phyloP scores from a whole-genome alignment of 2,797 vertebrate species.

The Myioborus miniatus region DNA sequence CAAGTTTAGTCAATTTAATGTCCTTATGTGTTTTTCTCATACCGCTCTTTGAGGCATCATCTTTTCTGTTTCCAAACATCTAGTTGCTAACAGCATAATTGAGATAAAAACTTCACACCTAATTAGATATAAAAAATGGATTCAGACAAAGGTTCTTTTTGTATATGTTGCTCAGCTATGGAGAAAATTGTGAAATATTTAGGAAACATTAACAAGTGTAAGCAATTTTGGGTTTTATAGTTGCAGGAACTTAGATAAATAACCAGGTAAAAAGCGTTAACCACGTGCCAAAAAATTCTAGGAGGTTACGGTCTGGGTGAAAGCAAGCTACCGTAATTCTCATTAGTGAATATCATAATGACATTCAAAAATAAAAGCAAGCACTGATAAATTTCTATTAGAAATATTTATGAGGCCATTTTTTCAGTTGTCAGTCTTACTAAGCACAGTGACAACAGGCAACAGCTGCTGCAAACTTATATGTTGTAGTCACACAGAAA shows the following conservation, averaged over 20 bases:
- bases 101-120: not conserved
- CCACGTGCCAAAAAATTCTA: not conserved
- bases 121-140: not conserved
- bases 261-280: not conserved
- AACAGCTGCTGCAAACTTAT: constrained; percentile 21
- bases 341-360: not conserved
- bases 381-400: not conserved
- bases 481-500: not conserved
- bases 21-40: not conserved
- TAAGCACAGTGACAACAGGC: constrained; percentile 8
- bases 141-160: not conserved
- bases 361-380: not conserved
- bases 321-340: not conserved
- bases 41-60: not conserved
- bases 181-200: not conserved
- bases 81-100: not conserved
- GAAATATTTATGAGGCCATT: not conserved
- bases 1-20: not conserved
- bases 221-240: not conserved
- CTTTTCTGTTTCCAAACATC: constrained; percentile 7
- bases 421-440: not conserved
- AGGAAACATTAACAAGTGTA: not conserved
- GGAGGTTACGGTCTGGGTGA: not conserved
- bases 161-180: not conserved
- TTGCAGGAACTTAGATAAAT: not conserved